Conservation (phyloP, 2,113 vertebrate genomes). For the Aythya baeri region DNA sequence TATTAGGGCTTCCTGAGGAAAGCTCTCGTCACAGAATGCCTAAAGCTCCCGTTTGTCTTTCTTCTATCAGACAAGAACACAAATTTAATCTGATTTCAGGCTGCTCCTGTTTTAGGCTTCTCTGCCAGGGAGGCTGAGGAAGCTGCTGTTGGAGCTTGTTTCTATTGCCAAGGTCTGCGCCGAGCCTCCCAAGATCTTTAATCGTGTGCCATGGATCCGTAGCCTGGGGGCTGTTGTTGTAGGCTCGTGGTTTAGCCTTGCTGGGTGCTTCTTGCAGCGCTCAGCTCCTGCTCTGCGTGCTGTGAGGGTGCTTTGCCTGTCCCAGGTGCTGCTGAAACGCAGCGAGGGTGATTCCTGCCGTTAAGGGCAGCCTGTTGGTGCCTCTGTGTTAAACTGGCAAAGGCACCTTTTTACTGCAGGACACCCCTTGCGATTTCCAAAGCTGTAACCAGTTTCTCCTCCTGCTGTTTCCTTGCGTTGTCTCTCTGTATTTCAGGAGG, state of each 20-base stretch:
- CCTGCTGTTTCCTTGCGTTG: neutral
- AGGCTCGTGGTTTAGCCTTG: neutral
- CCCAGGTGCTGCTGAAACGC: neutral
- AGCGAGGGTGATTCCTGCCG: neutral
- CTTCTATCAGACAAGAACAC: rapidly evolving
- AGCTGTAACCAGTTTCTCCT: neutral
- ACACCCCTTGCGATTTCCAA: neutral
- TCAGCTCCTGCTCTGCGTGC: neutral
- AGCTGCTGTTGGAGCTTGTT: neutral
- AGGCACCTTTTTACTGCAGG: neutral
- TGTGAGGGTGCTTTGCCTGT: neutral
- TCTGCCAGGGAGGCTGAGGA: neutral
- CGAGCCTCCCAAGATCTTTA: neutral
- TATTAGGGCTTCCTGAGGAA: neutral
- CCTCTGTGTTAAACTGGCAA: neutral
- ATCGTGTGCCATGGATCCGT: rapidly evolving
- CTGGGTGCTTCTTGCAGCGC: neutral
- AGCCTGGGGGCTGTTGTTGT: neutral
- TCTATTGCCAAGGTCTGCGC: neutral
- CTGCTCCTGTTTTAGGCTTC: neutral
- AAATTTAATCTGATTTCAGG: neutral
- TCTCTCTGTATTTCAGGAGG: conserved; percentile 24
- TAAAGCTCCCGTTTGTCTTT: neutral
- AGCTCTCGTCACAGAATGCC: neutral
- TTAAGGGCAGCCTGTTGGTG: neutral